Conservation (phyloP, 2,113 vertebrate species). For the Octodon degus region DNA sequence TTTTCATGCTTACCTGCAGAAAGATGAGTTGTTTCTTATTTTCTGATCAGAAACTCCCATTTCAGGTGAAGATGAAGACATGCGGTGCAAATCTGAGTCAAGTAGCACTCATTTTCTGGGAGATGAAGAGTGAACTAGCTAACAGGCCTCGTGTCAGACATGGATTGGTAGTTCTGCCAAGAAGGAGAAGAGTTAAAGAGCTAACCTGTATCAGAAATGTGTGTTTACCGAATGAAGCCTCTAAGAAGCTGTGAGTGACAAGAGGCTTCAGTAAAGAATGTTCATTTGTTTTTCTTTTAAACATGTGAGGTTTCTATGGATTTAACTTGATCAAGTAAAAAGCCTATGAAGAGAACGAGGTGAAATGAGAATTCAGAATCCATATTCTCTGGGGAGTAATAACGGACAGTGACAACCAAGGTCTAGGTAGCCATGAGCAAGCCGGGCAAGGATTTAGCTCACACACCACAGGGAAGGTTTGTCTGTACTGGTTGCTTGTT, state of each 20-base stretch:
- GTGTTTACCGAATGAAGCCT: neutral
- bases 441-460: slow-evolving; percentile 57
- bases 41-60: neutral
- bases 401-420: slow-evolving; percentile 30
- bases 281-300: slow-evolving; percentile 72
- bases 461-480: slow-evolving; percentile 57
- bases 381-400: slow-evolving; percentile 73
- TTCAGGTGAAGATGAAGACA: neutral
- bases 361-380: slow-evolving; percentile 67
- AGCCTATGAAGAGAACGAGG: slow-evolving; percentile 73
- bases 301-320: slow-evolving; percentile 68
- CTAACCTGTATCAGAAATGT: neutral
- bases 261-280: slow-evolving; percentile 69
- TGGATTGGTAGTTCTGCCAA: neutral
- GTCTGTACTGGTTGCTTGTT: slow-evolving; percentile 69
- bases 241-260: slow-evolving; percentile 64
- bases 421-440: slow-evolving; percentile 47
- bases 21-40: neutral
- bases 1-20: neutral
- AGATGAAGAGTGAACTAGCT: neutral
- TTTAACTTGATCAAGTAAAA: slow-evolving; percentile 80
- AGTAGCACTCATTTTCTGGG: neutral
- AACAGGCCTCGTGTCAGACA: neutral
- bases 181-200: neutral
- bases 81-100: neutral